A percentile compares a stretch with the other conserved stretches of the same genome.
Evolutionary conservation across 2,797 vertebrate species (phyloP).

Genomic region (Columba guinea): DNA sequence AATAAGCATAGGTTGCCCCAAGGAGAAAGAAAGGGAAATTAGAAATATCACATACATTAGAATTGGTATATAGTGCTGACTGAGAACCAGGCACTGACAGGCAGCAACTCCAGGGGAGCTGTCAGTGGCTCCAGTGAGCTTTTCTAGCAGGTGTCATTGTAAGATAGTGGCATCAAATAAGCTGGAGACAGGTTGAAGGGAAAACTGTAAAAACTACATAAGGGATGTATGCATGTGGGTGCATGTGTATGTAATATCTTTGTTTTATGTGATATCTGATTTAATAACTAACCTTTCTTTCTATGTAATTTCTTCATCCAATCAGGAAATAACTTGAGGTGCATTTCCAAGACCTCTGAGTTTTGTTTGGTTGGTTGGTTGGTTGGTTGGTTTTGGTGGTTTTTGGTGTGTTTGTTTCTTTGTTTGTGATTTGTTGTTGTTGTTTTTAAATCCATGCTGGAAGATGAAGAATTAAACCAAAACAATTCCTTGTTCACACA

Average conservation of each 20-base stretch:
- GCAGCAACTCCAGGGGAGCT: background rate
- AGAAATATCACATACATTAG: background rate
- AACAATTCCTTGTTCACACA: background rate
- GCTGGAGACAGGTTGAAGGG: background rate
- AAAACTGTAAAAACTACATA: background rate
- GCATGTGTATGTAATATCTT: background rate
- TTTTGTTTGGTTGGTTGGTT: background rate
- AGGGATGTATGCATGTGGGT: background rate
- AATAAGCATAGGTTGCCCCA: conserved; percentile 1
- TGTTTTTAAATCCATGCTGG: background rate
- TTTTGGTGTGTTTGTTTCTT: too few species aligned
- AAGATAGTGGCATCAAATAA: conserved; percentile 9
- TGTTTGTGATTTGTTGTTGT: too few species aligned
- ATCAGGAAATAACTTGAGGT: background rate
- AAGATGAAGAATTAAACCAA: background rate
- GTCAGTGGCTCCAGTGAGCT: background rate
- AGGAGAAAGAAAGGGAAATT: conserved; percentile 25
- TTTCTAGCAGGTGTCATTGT: conserved; percentile 13
- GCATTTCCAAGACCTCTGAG: background rate
- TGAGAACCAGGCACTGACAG: conserved; percentile 1
- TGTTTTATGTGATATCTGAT: background rate
- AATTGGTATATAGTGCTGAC: background rate
- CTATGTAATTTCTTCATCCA: background rate
- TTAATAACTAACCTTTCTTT: background rate
- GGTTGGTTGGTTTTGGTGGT: background rate